Percentiles rank a stretch among this genome's conserved stretches.
These are phyloP conservation scores for Onychomys arenicola DNA, from an alignment of 2,797 vertebrate genomes.

Conservation along the genomic window DNA sequence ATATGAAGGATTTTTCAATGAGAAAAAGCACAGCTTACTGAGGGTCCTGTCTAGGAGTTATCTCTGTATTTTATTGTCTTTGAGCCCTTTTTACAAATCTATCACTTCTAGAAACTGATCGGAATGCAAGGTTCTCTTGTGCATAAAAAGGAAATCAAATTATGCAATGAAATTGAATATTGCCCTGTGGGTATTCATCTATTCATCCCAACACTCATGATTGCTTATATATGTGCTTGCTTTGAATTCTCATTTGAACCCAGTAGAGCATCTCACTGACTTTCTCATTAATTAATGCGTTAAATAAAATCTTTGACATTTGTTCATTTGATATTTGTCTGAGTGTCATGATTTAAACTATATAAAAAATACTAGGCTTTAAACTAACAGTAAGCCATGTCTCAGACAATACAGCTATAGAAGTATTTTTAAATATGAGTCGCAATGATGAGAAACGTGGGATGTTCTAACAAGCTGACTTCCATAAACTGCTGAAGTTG, in stretches of 20 bases:
- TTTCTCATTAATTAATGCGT: conserved; percentile 56
- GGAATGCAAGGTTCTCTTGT: conserved; percentile 16
- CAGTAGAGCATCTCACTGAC: not conserved
- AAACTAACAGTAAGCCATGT: conserved; percentile 46
- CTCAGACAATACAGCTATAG: not conserved
- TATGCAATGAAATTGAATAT: conserved; percentile 34
- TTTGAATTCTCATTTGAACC: conserved; percentile 50
- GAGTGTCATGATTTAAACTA: conserved; percentile 53
- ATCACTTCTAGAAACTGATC: conserved; percentile 29
- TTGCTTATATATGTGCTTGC: not conserved
- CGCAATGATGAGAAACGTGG: conserved; percentile 4
- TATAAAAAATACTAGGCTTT: conserved; percentile 66
- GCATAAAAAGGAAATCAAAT: not conserved
- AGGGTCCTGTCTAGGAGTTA: not conserved
- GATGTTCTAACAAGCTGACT: conserved; percentile 16
- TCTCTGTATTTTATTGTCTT: conserved; percentile 12
- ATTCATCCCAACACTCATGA: conserved; percentile 14
- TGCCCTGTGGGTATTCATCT: not conserved
- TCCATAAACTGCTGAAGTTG: conserved; percentile 5
- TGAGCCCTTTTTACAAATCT: conserved; percentile 37
- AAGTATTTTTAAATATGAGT: conserved; percentile 49
- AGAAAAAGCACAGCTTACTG: not conserved
- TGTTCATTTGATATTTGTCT: conserved; percentile 60
- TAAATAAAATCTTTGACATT: conserved; percentile 61
- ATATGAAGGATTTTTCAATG: not conserved